phyloP scores from a whole-genome alignment of 2,888 invertebrate genomes.

The Eustalomyia histrio region DNA sequence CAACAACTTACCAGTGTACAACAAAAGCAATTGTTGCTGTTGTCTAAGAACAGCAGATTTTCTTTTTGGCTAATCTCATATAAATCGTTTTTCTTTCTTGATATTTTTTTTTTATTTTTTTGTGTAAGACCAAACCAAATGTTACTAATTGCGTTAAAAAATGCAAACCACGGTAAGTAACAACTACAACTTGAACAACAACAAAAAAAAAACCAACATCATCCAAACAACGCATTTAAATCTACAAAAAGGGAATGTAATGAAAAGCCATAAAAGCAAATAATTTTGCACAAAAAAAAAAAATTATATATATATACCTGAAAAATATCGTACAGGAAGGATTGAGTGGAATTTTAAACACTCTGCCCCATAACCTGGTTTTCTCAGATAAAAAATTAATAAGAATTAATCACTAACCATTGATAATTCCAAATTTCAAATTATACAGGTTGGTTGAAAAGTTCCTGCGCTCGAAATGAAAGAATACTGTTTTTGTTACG shows the following conservation, averaged over 20 bases:
- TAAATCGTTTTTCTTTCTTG: slow-evolving; percentile 26
- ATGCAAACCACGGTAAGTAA: slow-evolving; percentile 53
- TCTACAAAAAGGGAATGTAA: slow-evolving; percentile 12
- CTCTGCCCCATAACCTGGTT: too few species aligned
- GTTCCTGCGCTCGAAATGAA: too few species aligned
- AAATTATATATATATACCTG: too few species aligned
- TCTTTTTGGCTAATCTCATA: slow-evolving; percentile 35
- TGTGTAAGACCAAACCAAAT: slow-evolving; percentile 30
- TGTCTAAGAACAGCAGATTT: slow-evolving; percentile 28
- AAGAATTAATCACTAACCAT: too few species aligned
- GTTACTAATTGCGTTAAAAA: slow-evolving; percentile 58
- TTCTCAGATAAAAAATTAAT: too few species aligned
- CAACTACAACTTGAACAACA: neutral
- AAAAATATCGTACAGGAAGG: too few species aligned
- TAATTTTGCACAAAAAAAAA: too few species aligned
- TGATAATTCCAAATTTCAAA: too few species aligned
- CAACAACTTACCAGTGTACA: slow-evolving; percentile 49
- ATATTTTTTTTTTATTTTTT: neutral
- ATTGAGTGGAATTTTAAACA: too few species aligned
- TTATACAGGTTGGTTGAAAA: too few species aligned
- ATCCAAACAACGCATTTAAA: slow-evolving; percentile 51
- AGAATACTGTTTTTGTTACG: too few species aligned
- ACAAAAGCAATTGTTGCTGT: slow-evolving; percentile 26
- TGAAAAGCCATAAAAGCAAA: neutral
- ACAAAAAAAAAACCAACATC: slow-evolving; percentile 23